phyloP scores from a whole-genome alignment of 2,113 vertebrate species.

The Nibea coibor region DNA sequence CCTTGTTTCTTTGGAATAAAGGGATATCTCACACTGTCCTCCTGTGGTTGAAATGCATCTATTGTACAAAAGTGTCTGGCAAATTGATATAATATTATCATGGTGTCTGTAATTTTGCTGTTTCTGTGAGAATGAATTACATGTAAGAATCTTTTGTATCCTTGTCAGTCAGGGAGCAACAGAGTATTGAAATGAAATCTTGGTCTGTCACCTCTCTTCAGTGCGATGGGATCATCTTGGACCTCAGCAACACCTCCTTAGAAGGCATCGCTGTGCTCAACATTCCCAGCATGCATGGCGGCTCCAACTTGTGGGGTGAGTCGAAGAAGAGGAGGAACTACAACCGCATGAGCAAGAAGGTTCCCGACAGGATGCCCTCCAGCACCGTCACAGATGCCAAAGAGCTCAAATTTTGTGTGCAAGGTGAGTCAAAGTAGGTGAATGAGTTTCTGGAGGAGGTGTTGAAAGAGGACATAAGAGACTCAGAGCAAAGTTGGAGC shows the following conservation, averaged over 20 bases:
- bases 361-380: conserved; percentile 75
- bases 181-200: neutral
- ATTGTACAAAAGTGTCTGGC: neutral
- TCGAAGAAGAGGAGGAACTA: conserved; percentile 91
- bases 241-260: conserved; percentile 91
- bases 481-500: neutral
- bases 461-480: neutral
- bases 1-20: too few species aligned
- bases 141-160: too few species aligned
- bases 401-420: conserved; percentile 94
- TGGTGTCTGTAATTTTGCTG: neutral
- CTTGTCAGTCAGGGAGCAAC: neutral
- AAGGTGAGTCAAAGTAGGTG: conserved; percentile 85
- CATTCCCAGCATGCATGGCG: conserved; percentile 98
- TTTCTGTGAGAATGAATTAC: neutral
- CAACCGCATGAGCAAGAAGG: conserved; percentile 91
- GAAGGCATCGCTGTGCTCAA: conserved; percentile 96
- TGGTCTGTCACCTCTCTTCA: conserved; percentile 50
- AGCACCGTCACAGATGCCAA: conserved; percentile 89
- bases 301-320: conserved; percentile 96
- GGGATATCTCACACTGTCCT: neutral
- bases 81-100: neutral
- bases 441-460: neutral
- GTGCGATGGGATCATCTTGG: conserved; percentile 92
- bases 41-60: neutral